Conservation (phyloP, 2,113 vertebrate species). For the Spea bombifrons region DNA sequence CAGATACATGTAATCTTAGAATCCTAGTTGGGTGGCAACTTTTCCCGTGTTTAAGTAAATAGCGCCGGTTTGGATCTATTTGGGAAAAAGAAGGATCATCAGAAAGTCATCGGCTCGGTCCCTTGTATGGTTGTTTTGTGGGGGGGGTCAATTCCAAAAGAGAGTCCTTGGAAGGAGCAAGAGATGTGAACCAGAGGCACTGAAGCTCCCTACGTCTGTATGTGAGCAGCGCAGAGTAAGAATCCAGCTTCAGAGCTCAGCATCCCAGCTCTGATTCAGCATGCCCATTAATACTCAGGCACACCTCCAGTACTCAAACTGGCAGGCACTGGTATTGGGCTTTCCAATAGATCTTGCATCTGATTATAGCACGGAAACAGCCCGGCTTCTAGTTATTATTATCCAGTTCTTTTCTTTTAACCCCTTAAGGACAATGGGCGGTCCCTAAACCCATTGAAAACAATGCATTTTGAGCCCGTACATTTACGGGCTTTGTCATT, state of each 20-base stretch:
- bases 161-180: background rate
- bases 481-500: too few relatives aligned
- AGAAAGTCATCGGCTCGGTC: background rate
- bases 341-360: background rate
- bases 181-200: background rate
- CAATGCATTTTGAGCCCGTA: too few relatives aligned
- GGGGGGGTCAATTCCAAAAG: constrained; percentile 1
- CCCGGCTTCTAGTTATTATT: background rate
- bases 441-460: too few relatives aligned
- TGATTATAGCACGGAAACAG: background rate
- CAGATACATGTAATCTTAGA: background rate
- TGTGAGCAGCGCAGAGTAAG: constrained; percentile 11
- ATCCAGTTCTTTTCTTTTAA: background rate
- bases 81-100: background rate
- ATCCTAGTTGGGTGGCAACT: constrained; percentile 14
- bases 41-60: background rate
- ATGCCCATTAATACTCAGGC: constrained; percentile 30
- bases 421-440: too few relatives aligned
- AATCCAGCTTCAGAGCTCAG: constrained; percentile 11
- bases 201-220: constrained; percentile 22
- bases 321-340: constrained; percentile 14
- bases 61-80: background rate
- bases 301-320: constrained; percentile 39
- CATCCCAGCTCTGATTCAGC: constrained; percentile 13
- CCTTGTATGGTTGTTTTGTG: background rate